Percentiles rank a stretch among this genome's conserved stretches.
phyloP scores from a whole-genome alignment of 1,140 invertebrate genomes.

The Rhagoletis pomonella region DNA sequence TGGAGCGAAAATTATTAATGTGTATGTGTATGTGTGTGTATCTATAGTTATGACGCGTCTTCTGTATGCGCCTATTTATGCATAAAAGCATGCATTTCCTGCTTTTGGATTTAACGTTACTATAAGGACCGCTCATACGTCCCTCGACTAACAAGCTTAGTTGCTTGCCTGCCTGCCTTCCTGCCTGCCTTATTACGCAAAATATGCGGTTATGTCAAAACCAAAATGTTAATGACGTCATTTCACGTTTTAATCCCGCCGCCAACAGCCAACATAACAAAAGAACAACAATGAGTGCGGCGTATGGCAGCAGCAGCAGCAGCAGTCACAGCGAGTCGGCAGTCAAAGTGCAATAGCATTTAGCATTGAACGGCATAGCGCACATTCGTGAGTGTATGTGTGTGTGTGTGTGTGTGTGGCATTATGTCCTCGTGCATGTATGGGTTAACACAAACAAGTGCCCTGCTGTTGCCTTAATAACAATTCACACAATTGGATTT shows the following conservation, averaged over 20 bases:
- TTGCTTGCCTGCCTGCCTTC: not conserved
- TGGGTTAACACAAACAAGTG: not conserved
- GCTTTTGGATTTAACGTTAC: not conserved
- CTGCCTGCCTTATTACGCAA: conserved; percentile 55
- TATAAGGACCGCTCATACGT: not conserved
- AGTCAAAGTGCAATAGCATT: not conserved
- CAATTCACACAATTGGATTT: conserved; percentile 52
- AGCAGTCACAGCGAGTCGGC: not conserved
- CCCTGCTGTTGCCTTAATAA: conserved; percentile 27
- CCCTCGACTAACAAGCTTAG: too few species aligned
- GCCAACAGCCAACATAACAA: not conserved
- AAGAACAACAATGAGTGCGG: not conserved
- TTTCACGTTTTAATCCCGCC: conserved; percentile 53
- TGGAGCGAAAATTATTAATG: not conserved
- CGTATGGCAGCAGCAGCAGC: not conserved
- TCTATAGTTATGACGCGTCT: not conserved
- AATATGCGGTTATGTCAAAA: conserved; percentile 56
- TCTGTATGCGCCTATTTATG: not conserved
- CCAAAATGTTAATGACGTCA: conserved; percentile 56
- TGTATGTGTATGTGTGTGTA: not conserved
- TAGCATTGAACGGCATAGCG: too few species aligned
- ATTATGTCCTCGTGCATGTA: not conserved
- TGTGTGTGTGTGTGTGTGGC: too few species aligned
- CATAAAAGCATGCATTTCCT: conserved; percentile 29
- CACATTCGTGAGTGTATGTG: not conserved